phyloP scores from a whole-genome alignment of 2,888 invertebrate genomes.

The Bugulina stolonifera region DNA sequence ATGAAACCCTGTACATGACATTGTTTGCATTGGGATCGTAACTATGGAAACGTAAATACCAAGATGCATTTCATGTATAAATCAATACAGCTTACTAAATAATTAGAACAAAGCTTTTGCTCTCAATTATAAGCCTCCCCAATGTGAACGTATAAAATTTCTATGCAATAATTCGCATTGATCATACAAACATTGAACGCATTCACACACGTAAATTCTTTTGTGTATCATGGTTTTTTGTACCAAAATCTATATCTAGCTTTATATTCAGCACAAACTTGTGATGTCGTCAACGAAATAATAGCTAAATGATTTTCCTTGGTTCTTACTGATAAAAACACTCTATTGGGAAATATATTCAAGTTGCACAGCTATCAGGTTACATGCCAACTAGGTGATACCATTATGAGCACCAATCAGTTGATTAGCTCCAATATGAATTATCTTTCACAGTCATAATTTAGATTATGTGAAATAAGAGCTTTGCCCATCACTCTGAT shows the following conservation, averaged over 20 bases:
- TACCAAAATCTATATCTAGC: slow-evolving; percentile 11
- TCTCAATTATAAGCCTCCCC: background rate
- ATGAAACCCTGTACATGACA: background rate
- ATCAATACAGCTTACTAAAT: slow-evolving; percentile 26
- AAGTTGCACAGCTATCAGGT: too few species aligned
- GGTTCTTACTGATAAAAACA: too few species aligned
- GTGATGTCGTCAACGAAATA: background rate
- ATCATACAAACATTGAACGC: slow-evolving; percentile 23
- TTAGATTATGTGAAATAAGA: background rate
- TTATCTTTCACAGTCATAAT: too few species aligned
- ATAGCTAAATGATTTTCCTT: background rate
- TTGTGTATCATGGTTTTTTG: slow-evolving; percentile 6
- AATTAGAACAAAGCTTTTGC: slow-evolving; percentile 17
- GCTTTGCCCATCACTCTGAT: background rate
- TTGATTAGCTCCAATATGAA: too few species aligned
- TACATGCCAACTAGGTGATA: too few species aligned
- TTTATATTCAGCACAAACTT: background rate
- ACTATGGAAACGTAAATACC: slow-evolving; percentile 26
- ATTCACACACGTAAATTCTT: background rate
- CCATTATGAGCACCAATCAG: too few species aligned
- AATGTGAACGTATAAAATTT: background rate
- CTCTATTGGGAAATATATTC: too few species aligned
- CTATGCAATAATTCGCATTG: slow-evolving; percentile 22
- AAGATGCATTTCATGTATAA: slow-evolving; percentile 12
- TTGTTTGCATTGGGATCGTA: background rate